Evolutionary conservation across 2,113 vertebrate species (phyloP), one percentile per base, ranked within the genome.

Genomic region (Lasiurus borealis): DNA sequence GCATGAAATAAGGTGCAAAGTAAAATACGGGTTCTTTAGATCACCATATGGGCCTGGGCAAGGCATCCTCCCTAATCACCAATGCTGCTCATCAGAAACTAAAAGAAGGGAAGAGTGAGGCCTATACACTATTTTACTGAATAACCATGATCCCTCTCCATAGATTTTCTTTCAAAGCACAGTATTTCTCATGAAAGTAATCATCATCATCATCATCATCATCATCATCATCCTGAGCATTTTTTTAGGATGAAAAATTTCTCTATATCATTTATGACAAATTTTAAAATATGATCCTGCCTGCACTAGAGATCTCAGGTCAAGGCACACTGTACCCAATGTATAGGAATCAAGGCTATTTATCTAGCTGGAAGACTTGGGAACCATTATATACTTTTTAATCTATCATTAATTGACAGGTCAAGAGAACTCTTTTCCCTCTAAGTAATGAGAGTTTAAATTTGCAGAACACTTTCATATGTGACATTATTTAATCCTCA

Each of bases 131-230:
- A 69, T 93, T 78, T 72, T 40, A 50, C 16, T 16, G 40, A 85
- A 50, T 44, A 89, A 44, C 2, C 25, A 27, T 57, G 15, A 78
- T 75, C 21, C 73, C 19, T 66, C 21, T 72, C 34, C n/a, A 75
- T 19, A 88, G 54, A 91, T 29, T 95, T 54, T 81, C 68, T 71
- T 88, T 85, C 34, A n/a, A 96, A 72, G 40, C 23, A 68, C 40
- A 66, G 10, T 27, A 2, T 50, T 8, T 78, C 62, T 29, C 15
- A n/a, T n/a, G 5, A 12, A 78, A 25, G 44, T 62, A 44, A 29
- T 62, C 36, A 54, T 54, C 8, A 23, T 59, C 31, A 29, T 16
- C 27, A 36, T 40, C 7, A 81, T 25, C 40, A 40, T 2, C 31
- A 29, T 16, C 27, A 36, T 40, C 7, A 81, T 25, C 40, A 40